phyloP scores from a whole-genome alignment of 2,888 invertebrate genomes.

The Eilema griseolum region DNA sequence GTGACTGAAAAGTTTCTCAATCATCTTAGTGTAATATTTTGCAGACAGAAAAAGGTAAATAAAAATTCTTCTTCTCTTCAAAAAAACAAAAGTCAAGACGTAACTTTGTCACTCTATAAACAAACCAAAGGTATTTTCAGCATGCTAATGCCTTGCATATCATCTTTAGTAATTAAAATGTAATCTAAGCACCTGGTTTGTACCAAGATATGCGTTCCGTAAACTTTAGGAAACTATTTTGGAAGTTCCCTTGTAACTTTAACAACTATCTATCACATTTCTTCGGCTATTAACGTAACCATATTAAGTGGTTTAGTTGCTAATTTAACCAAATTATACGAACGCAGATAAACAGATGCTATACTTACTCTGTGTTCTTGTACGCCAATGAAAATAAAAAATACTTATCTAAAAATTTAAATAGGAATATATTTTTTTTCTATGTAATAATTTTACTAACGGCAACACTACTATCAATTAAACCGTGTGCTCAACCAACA shows the following conservation, averaged over 20 bases:
- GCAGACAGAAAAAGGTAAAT: too few species aligned
- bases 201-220: not conserved
- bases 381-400: too few species aligned
- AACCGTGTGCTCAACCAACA: too few species aligned
- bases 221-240: constrained; percentile 13
- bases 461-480: too few species aligned
- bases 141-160: not conserved
- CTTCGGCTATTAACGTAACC: constrained; percentile 2
- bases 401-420: too few species aligned
- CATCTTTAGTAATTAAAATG: not conserved
- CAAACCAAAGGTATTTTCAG: not conserved
- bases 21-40: not conserved
- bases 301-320: not conserved
- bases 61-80: not conserved
- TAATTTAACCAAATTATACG: not conserved
- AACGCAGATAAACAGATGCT: not conserved
- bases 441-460: too few species aligned
- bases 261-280: constrained; percentile 1
- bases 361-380: too few species aligned
- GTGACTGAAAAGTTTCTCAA: not conserved
- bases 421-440: too few species aligned
- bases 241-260: constrained; percentile 6
- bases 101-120: not conserved
- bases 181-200: constrained; percentile 2
- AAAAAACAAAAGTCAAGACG: not conserved